Evolutionary conservation across 2,797 vertebrate species (phyloP).

Genomic region (Sus cebifrons): DNA sequence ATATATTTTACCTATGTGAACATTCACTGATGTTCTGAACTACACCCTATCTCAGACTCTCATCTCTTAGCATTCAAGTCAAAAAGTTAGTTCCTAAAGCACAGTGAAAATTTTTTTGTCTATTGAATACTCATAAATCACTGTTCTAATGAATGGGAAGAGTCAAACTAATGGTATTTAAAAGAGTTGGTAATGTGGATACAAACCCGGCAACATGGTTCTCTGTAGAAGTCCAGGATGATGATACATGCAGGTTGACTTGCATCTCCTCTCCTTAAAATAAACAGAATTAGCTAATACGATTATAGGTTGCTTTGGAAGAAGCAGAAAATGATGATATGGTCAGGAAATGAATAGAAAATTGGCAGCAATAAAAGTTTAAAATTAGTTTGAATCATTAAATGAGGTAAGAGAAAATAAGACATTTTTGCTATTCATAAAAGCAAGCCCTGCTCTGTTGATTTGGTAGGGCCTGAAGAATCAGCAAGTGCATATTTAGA

Average conservation of each 20-base stretch:
- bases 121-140: background rate
- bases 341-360: background rate
- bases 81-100: background rate
- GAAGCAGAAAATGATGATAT: background rate
- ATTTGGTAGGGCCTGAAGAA: background rate
- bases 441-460: background rate
- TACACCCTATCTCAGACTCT: background rate
- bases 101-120: background rate
- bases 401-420: constrained; percentile 13
- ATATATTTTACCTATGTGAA: background rate
- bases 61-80: background rate
- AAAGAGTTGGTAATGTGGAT: background rate
- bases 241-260: background rate
- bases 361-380: background rate
- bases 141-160: background rate
- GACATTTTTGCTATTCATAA: background rate
- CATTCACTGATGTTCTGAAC: background rate
- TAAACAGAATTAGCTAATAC: background rate
- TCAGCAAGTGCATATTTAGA: constrained; percentile 12
- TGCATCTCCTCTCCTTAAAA: background rate
- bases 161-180: background rate
- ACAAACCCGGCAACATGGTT: background rate
- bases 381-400: constrained; percentile 7
- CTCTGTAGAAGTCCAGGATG: background rate
- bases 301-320: background rate